Base-by-base conservation (phyloP, 2,888 invertebrate genomes). In the Heliconius aoede region DNA sequence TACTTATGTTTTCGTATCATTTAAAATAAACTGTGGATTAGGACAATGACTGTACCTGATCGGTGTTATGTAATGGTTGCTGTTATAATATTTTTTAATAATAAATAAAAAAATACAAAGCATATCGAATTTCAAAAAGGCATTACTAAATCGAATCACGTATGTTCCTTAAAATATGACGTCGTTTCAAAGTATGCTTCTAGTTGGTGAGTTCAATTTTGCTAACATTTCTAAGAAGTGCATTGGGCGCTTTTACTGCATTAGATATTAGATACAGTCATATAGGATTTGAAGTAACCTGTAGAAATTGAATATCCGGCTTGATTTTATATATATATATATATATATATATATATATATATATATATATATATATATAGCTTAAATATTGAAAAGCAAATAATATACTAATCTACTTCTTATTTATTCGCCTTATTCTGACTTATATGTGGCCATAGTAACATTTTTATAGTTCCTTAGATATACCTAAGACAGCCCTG, bases 151-250 rank as follows among this genome's bases (percentile, higher is more conserved):
- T 82, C 80, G 76, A 78, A 83, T 82, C 83, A 81, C 83, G 81
- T 83, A 83, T 81, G 82, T 73, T 78, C 75, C 71, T 78, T 83
- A 85, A 86, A 87, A 84, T 81, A 84, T 82, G 87, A 87, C 87
- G 86, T 86, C 82, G 86, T 86, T 84, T 83, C 82, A 84, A 85
- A 87, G 86, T 89, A 88, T 85, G 83, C 85, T 87, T 80, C 84
- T 86, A 89, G 89, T 89, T 88, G 88, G 87, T 86, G 87, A 88
- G 86, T 89, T 89, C 85, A 85, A 86, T 88, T 88, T 86, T 86
- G 85, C 85, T 84, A 85, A 82, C 85, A 87, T 89, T 87, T 88
- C 85, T 85, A 86, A 87, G 85, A 85, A 86, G 85, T 85, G 83
- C 83, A 85, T 82, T 84, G 71, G 71, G 67, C 68, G 76, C 72